Conservation (phyloP, 2,888 invertebrate genomes). For the Mesopsocus fuscifrons region DNA sequence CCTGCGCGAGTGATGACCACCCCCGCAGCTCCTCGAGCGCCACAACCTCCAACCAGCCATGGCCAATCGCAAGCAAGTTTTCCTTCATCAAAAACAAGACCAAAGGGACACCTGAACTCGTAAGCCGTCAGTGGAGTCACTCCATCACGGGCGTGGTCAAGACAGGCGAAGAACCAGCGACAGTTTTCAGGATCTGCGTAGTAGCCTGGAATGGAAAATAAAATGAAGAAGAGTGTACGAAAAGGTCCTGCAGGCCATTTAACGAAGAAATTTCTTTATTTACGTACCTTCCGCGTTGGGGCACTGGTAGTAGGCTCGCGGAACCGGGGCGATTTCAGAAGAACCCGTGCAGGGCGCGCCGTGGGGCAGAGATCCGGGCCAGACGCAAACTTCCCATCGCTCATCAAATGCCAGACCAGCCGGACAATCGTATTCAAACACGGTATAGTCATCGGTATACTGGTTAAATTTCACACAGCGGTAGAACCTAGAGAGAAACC, state of each 20-base stretch:
- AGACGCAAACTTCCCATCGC: conserved; percentile 57
- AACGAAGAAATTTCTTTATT: no score
- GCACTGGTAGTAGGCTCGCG: conserved; percentile 44
- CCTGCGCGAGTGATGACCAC: neutral
- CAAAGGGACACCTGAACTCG: conserved; percentile 66
- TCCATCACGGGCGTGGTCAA: conserved; percentile 37
- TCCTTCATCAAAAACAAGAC: conserved; percentile 53
- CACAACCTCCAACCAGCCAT: conserved; percentile 49
- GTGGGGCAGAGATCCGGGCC: conserved; percentile 54
- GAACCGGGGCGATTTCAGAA: conserved; percentile 59
- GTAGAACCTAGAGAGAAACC: conserved; percentile 36
- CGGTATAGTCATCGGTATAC: conserved; percentile 49
- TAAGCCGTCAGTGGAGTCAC: conserved; percentile 35
- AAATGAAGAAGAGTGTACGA: neutral
- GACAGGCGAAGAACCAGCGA: conserved; percentile 66
- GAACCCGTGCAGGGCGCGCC: conserved; percentile 40
- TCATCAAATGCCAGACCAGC: conserved; percentile 57
- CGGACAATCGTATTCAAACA: conserved; percentile 66
- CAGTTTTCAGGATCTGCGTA: conserved; percentile 66
- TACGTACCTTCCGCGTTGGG: conserved; percentile 36
- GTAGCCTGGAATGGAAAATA: conserved; percentile 33
- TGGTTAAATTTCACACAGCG: conserved; percentile 66
- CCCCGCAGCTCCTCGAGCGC: conserved; percentile 28
- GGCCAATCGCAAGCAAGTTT: conserved; percentile 60
- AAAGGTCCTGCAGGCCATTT: neutral